These are phyloP conservation scores for Hemithea aestivaria DNA, from an alignment of 2,888 invertebrate genomes.

Conservation along the genomic window DNA sequence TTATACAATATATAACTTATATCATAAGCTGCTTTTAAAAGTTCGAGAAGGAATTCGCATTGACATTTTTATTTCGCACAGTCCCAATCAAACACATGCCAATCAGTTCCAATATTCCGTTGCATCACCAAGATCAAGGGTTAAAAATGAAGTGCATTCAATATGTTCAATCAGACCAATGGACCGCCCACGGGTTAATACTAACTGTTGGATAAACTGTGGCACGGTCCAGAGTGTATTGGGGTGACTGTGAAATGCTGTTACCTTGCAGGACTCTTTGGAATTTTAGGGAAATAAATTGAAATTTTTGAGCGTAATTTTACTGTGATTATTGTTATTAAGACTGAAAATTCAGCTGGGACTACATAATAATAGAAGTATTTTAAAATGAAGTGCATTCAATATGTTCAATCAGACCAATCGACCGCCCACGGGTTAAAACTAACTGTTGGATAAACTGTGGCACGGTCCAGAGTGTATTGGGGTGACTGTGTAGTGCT, in stretches of 20 bases:
- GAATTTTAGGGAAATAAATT: not conserved
- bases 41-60: too few relatives aligned
- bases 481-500: not conserved
- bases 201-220: constrained; percentile 4
- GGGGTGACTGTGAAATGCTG: constrained; percentile 1
- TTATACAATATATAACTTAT: too few relatives aligned
- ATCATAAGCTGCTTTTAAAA: too few relatives aligned
- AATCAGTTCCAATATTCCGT: not conserved
- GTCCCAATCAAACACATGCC: not conserved
- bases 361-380: too few relatives aligned
- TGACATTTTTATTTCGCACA: too few relatives aligned
- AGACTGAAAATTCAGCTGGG: too few relatives aligned
- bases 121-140: constrained; percentile 4
- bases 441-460: constrained; percentile 5
- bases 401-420: constrained; percentile 18
- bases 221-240: constrained; percentile 2
- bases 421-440: constrained; percentile 19
- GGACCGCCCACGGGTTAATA: constrained; percentile 19
- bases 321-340: too few relatives aligned
- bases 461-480: constrained; percentile 2
- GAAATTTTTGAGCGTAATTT: too few relatives aligned
- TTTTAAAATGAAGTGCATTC: constrained; percentile 25
- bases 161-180: constrained; percentile 18
- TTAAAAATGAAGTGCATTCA: constrained; percentile 25
- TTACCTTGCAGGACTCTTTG: constrained; percentile 9